These are phyloP conservation scores for Tinea trinotella DNA, from an alignment of 2,888 invertebrate species.

Conservation along the genomic window DNA sequence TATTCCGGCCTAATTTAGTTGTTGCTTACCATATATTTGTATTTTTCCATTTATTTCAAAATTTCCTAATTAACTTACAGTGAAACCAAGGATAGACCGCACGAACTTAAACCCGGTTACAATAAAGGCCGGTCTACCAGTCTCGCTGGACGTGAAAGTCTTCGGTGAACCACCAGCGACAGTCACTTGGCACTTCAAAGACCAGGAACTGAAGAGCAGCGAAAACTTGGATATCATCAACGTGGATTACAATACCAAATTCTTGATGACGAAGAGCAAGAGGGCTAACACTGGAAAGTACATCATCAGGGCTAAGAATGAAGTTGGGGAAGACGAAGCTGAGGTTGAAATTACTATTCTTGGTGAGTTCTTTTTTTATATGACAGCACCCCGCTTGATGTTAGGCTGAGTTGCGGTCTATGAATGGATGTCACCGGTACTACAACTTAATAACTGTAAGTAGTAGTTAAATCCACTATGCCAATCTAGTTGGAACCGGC, in stretches of 20 bases:
- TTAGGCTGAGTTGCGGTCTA: no score
- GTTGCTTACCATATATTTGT: neutral
- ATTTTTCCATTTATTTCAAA: neutral
- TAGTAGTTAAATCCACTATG: no score
- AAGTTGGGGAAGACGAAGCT: conserved; percentile 93
- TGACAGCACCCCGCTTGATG: no score
- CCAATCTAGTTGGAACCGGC: no score
- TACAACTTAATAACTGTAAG: no score
- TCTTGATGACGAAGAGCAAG: conserved; percentile 87
- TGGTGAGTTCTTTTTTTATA: conserved; percentile 42
- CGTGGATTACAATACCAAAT: conserved; percentile 92
- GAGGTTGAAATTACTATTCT: conserved; percentile 91
- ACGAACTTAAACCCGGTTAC: conserved; percentile 87
- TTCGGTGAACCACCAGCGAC: conserved; percentile 95
- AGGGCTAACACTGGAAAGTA: conserved; percentile 90
- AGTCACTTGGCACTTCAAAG: conserved; percentile 90
- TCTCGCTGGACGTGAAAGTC: conserved; percentile 89
- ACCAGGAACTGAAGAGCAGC: conserved; percentile 73
- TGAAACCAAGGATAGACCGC: conserved; percentile 95
- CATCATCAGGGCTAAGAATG: conserved; percentile 90
- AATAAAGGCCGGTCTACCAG: conserved; percentile 90
- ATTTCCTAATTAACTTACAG: conserved; percentile 64
- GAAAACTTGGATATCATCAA: conserved; percentile 82
- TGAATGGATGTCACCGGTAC: no score
- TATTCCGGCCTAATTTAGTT: neutral